phyloP scores from a whole-genome alignment of 2,797 vertebrate species.

The Microhierax caerulescens region DNA sequence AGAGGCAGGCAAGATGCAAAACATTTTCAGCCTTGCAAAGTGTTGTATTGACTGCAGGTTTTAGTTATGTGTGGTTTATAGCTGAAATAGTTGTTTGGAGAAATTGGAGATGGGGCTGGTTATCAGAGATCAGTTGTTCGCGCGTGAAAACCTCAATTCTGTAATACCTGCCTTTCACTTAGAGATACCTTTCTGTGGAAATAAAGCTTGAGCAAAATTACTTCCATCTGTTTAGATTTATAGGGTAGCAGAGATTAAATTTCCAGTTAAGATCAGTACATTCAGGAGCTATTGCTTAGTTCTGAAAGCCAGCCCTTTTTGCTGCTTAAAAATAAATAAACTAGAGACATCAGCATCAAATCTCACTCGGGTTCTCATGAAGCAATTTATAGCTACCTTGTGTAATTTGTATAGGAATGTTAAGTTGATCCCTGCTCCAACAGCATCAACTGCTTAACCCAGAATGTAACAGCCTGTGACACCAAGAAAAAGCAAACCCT shows the following conservation, averaged over 20 bases:
- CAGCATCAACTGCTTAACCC: conserved; percentile 4
- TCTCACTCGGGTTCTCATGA: conserved; percentile 33
- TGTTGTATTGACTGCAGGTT: background rate
- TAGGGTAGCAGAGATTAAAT: background rate
- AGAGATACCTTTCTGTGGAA: background rate
- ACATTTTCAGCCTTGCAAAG: background rate
- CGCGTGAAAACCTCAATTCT: background rate
- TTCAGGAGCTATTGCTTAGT: background rate
- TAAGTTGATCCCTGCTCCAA: background rate
- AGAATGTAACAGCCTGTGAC: conserved; percentile 33
- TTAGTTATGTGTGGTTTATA: background rate
- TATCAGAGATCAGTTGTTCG: background rate
- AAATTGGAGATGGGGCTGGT: background rate
- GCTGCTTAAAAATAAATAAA: conserved; percentile 45
- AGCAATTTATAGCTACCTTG: conserved; percentile 48
- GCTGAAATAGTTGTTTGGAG: background rate
- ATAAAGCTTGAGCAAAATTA: background rate
- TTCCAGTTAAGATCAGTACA: conserved; percentile 26
- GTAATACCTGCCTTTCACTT: background rate
- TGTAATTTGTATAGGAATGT: conserved; percentile 38
- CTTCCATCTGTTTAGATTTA: conserved; percentile 6
- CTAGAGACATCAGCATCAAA: conserved; percentile 2
- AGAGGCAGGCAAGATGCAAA: conserved; percentile 16
- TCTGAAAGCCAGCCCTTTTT: background rate
- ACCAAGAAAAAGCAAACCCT: background rate